These are phyloP conservation scores for Phymanthus crucifer DNA, from an alignment of 92 coral and sea anemone genomes.

Conservation along the genomic window DNA sequence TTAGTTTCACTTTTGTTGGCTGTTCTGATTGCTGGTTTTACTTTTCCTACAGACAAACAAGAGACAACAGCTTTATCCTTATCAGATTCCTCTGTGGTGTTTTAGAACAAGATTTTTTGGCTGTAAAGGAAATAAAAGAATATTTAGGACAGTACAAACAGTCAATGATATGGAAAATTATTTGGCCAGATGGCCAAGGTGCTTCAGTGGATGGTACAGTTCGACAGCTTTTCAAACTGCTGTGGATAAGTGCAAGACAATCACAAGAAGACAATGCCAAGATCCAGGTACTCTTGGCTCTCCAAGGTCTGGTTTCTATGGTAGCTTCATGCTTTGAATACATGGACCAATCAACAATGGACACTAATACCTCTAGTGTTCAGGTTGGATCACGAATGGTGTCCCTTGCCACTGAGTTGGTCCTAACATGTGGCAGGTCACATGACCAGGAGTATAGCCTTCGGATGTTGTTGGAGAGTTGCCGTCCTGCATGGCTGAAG, in stretches of 20 bases:
- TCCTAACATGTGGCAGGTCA: conserved; percentile 51
- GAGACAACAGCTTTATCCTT: conserved; percentile 58
- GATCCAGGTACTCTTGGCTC: conserved; percentile 47
- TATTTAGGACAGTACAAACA: conserved; percentile 5
- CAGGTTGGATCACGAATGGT: conserved; percentile 56
- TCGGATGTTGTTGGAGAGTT: conserved; percentile 70
- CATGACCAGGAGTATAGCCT: conserved; percentile 46
- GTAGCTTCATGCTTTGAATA: conserved; percentile 57
- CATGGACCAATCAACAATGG: conserved; percentile 45
- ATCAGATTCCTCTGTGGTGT: conserved; percentile 58
- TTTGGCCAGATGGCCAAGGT: conserved; percentile 58
- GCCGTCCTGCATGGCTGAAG: conserved; percentile 77
- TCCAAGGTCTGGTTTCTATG: conserved; percentile 74
- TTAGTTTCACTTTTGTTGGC: neutral
- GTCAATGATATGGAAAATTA: conserved; percentile 58
- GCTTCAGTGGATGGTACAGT: conserved; percentile 51
- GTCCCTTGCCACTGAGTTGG: conserved; percentile 76
- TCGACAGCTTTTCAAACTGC: conserved; percentile 59
- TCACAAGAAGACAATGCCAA: conserved; percentile 33
- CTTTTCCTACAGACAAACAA: conserved; percentile 34
- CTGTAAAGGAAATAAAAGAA: conserved; percentile 12
- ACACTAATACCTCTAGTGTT: conserved; percentile 5
- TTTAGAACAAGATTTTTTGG: conserved; percentile 67
- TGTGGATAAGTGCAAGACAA: conserved; percentile 53
- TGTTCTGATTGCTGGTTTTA: neutral